These are phyloP conservation scores for Patiria miniata DNA, from an alignment of 35 echinoderm and acorn worm species.

Conservation along the genomic window DNA sequence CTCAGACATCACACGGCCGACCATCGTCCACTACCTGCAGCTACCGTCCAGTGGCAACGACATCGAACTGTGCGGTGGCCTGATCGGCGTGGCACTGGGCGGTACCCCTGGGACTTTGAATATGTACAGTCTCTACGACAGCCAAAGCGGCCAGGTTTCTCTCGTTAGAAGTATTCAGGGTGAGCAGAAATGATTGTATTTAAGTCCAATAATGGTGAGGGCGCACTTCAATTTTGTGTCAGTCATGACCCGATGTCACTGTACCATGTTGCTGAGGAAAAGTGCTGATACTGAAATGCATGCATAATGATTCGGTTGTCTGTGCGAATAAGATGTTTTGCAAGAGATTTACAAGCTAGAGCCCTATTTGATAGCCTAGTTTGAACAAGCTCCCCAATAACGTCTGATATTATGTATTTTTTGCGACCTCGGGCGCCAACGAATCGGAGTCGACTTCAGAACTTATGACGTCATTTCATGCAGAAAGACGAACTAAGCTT, in stretches of 20 bases:
- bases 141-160: neutral
- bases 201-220: too few relatives aligned
- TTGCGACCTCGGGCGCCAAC: too few relatives aligned
- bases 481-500: too few relatives aligned
- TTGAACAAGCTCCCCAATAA: too few relatives aligned
- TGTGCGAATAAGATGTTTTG: too few relatives aligned
- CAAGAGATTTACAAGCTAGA: too few relatives aligned
- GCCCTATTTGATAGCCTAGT: too few relatives aligned
- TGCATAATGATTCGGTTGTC: neutral
- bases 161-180: constrained; percentile 30
- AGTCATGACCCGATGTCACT: too few relatives aligned
- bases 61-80: constrained; percentile 76
- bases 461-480: too few relatives aligned
- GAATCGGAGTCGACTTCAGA: too few relatives aligned
- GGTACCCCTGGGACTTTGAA: constrained; percentile 28
- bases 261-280: neutral
- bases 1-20: constrained; percentile 26
- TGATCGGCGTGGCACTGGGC: constrained; percentile 48
- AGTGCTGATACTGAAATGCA: neutral
- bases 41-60: constrained; percentile 45
- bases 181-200: neutral
- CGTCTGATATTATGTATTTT: too few relatives aligned
- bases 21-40: constrained; percentile 11
- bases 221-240: too few relatives aligned
- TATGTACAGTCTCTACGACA: constrained; percentile 54